Evolutionary conservation across 2,797 vertebrate species (phyloP).

Genomic region (Hippocampus kuda): DNA sequence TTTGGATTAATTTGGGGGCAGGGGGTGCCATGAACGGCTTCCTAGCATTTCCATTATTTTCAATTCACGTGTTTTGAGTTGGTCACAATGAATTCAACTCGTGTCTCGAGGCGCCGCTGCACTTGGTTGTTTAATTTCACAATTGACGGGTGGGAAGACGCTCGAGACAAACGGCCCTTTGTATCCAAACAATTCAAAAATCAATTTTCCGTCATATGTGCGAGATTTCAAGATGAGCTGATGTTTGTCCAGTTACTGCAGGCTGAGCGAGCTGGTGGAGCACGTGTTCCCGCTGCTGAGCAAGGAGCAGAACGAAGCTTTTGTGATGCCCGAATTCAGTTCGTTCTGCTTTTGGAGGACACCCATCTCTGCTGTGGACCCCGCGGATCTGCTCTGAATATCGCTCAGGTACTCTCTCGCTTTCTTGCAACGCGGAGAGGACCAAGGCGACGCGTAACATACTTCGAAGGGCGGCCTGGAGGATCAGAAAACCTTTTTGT

Average conservation of each 20-base stretch:
- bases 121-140: not conserved
- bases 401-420: constrained; percentile 13
- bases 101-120: not conserved
- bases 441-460: not conserved
- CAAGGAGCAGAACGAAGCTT: constrained; percentile 95
- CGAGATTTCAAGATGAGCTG: not conserved
- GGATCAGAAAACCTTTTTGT: not conserved
- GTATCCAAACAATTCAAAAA: not conserved
- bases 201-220: not conserved
- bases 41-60: too few species aligned
- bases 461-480: not conserved
- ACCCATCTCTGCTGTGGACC: constrained; percentile 77
- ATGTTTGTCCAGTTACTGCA: constrained; percentile 72
- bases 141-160: too few species aligned
- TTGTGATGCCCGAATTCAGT: constrained; percentile 88
- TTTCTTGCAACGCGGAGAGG: not conserved
- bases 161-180: too few species aligned
- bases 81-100: too few species aligned
- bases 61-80: too few species aligned
- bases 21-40: too few species aligned
- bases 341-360: constrained; percentile 97
- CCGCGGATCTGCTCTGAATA: constrained; percentile 78
- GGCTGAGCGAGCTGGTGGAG: constrained; percentile 93
- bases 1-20: too few species aligned
- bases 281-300: constrained; percentile 88